phyloP scores from a whole-genome alignment of 2,888 invertebrate genomes.

The Erebia epiphron region DNA sequence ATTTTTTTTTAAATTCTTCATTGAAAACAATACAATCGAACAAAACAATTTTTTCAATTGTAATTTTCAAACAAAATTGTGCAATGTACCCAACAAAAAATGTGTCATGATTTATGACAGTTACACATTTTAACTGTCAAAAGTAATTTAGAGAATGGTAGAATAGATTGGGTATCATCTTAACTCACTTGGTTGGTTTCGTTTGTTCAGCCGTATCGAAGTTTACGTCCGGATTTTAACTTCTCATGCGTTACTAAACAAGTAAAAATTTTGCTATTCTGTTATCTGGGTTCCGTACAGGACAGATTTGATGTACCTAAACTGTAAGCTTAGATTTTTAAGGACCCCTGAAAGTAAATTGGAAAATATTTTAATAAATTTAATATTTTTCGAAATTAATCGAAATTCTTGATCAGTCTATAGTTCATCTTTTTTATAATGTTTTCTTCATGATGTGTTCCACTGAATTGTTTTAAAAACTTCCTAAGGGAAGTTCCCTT shows the following conservation, averaged over 20 bases:
- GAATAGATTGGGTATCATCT: slow-evolving; percentile 39
- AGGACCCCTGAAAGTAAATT: not conserved
- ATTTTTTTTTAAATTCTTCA: too few relatives aligned
- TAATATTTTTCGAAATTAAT: too few relatives aligned
- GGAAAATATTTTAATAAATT: not conserved
- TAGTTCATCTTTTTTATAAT: not conserved
- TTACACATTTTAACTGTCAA: not conserved
- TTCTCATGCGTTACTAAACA: slow-evolving; percentile 61
- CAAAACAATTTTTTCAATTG: too few relatives aligned
- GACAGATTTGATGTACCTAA: slow-evolving; percentile 22
- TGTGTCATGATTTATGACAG: too few relatives aligned
- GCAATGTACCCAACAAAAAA: too few relatives aligned
- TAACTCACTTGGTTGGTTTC: slow-evolving; percentile 52
- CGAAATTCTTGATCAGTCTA: too few relatives aligned
- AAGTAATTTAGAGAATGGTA: slow-evolving; percentile 3
- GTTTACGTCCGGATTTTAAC: slow-evolving; percentile 61
- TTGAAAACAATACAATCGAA: too few relatives aligned
- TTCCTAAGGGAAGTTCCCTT: too few relatives aligned
- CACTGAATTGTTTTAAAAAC: too few relatives aligned
- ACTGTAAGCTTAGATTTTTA: slow-evolving; percentile 41
- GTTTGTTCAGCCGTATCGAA: slow-evolving; percentile 55
- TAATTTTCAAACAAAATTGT: too few relatives aligned
- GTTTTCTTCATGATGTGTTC: too few relatives aligned
- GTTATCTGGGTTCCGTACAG: slow-evolving; percentile 47
- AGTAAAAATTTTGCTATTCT: slow-evolving; percentile 74